Conservation (phyloP, 2,797 vertebrate species). For the Hephaestus fuliginosus region DNA sequence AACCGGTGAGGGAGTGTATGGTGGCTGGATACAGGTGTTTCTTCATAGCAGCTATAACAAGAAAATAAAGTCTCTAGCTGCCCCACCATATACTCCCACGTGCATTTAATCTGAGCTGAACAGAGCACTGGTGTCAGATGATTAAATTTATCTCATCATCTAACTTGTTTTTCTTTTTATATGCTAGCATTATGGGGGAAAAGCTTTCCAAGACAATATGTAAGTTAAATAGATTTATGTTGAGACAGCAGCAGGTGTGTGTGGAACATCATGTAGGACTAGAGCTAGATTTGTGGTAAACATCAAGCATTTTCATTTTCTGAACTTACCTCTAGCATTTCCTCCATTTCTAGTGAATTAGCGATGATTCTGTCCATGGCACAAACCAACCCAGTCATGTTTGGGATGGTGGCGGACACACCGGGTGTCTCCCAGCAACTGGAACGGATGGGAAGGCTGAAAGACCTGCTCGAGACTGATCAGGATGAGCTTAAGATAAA, state of each 20-base stretch:
- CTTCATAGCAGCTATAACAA: slow-evolving; percentile 11
- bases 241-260: background rate
- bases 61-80: background rate
- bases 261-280: background rate
- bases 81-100: slow-evolving; percentile 55
- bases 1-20: slow-evolving; percentile 82
- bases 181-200: slow-evolving; percentile 64
- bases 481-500: slow-evolving; percentile 79
- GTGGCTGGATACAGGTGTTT: slow-evolving; percentile 40
- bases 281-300: background rate
- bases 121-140: background rate
- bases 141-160: background rate
- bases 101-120: background rate
- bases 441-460: slow-evolving; percentile 84
- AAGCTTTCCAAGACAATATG: slow-evolving; percentile 70
- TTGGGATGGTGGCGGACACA: slow-evolving; percentile 86
- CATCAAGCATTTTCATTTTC: background rate
- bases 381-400: slow-evolving; percentile 89
- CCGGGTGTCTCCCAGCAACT: slow-evolving; percentile 86
- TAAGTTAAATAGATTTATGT: slow-evolving; percentile 50
- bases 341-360: slow-evolving; percentile 84
- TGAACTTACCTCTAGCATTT: background rate
- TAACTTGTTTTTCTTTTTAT: slow-evolving; percentile 36
- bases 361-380: slow-evolving; percentile 92
- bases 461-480: slow-evolving; percentile 85